phyloP scores from a whole-genome alignment of 1,140 invertebrate species.

The Zaprionus tsacasi region DNA sequence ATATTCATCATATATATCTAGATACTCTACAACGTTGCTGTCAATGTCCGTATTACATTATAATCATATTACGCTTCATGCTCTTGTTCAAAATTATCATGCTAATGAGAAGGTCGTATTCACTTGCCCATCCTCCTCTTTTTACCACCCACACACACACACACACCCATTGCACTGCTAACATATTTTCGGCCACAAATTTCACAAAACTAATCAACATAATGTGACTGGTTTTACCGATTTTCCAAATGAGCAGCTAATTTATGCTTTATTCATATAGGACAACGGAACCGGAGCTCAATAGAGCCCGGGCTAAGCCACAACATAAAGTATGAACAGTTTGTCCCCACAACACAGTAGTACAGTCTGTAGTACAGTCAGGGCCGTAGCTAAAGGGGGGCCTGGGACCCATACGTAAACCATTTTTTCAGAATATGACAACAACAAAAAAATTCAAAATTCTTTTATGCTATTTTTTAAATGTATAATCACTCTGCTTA shows the following conservation, averaged over 20 bases:
- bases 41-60: background rate
- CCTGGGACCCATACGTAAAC: too few relatives aligned
- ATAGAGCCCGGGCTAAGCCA: background rate
- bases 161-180: constrained; percentile 9
- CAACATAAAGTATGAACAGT: background rate
- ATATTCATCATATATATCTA: background rate
- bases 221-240: constrained; percentile 43
- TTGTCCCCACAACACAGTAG: too few relatives aligned
- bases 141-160: background rate
- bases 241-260: constrained; percentile 49
- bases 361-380: too few relatives aligned
- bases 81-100: constrained; percentile 20
- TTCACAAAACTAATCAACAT: constrained; percentile 69
- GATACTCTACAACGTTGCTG: background rate
- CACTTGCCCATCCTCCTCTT: background rate
- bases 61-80: constrained; percentile 12
- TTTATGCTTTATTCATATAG: constrained; percentile 35
- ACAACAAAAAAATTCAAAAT: too few relatives aligned
- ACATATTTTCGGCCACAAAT: constrained; percentile 46
- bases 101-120: constrained; percentile 34
- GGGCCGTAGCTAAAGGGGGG: too few relatives aligned
- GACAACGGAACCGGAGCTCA: background rate
- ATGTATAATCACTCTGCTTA: too few relatives aligned
- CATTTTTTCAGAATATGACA: too few relatives aligned
- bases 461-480: too few relatives aligned